Evolutionary conservation across 2,113 vertebrate species (phyloP), one percentile per base, ranked within the genome.

Genomic region (Ochotona princeps): DNA sequence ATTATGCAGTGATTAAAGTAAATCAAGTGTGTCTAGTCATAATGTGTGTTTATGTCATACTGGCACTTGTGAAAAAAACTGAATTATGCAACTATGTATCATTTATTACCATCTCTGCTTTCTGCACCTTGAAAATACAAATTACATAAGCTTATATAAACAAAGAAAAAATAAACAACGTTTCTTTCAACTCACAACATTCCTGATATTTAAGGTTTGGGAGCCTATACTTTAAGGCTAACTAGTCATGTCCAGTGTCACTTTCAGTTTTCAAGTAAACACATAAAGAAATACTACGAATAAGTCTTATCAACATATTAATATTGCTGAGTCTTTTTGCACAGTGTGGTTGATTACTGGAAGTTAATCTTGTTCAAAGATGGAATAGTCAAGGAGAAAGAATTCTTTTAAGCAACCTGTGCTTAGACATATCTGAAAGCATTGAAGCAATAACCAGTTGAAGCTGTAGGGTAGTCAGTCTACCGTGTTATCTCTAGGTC

Each of bases 331-430:
- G 75, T 92, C 28, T 63, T 86, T 80, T 61, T 54, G 28, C 13
- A 18, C 2, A 82, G 23, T 83, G 82, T 49, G 60, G 18, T 76
- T 78, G 87, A 94, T 86, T 84, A 65, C 54, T 72, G 47, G 83
- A 90, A 49, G 38, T 38, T 30, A 47, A 93, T 86, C 5, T 2
- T 75, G 60, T 83, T 87, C 86, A 88, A 92, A 95, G 26, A 32
- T 23, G n/a, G 28, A 88, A 38, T 25, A 76, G 4, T 91, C 13
- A 21, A 87, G 79, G 44, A 65, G 28, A 12, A 17, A 70, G 18
- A 44, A 4, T 57, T 72, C 18, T 91, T 93, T 69, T 13, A 26
- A 83, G 5, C 12, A 93, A 23, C 5, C 30, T 44, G 17, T 21
- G 7, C 63, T 70, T 14, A 11, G 23, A 38, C 49, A 23, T 32